These are phyloP conservation scores for Euborellia annulipes DNA, from an alignment of 1,140 invertebrate species.

Conservation along the genomic window DNA sequence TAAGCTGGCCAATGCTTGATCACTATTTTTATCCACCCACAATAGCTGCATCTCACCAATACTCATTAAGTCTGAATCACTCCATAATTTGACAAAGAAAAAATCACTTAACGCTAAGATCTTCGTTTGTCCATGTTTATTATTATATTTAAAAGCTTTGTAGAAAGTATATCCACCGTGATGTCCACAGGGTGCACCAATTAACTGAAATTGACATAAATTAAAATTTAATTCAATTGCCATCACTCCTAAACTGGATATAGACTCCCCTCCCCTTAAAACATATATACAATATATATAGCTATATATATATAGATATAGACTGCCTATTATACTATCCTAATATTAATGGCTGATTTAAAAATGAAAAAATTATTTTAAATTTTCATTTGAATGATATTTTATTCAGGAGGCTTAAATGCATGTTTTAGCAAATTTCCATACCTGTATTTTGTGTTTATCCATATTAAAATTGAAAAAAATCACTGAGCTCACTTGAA, in stretches of 20 bases:
- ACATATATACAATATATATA: too few relatives aligned
- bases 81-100: conserved; percentile 81
- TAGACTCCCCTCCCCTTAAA: too few relatives aligned
- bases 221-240: neutral
- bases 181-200: conserved; percentile 66
- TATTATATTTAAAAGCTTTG: conserved; percentile 56
- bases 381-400: conserved; percentile 1
- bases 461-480: conserved; percentile 31
- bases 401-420: conserved; percentile 1
- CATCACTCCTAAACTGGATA: too few relatives aligned
- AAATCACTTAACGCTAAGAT: conserved; percentile 74
- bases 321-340: too few relatives aligned
- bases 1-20: conserved; percentile 64
- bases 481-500: conserved; percentile 31
- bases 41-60: conserved; percentile 81
- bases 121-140: conserved; percentile 39
- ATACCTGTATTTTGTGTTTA: conserved; percentile 30
- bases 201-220: conserved; percentile 40
- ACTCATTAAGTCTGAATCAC: conserved; percentile 65
- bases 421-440: conserved; percentile 11
- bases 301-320: too few relatives aligned
- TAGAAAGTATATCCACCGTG: conserved; percentile 86
- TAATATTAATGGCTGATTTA: too few relatives aligned
- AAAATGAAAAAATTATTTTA: conserved; percentile 3
- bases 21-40: conserved; percentile 71